Conservation (phyloP, 2,797 vertebrate species). For the Carapus acus region DNA sequence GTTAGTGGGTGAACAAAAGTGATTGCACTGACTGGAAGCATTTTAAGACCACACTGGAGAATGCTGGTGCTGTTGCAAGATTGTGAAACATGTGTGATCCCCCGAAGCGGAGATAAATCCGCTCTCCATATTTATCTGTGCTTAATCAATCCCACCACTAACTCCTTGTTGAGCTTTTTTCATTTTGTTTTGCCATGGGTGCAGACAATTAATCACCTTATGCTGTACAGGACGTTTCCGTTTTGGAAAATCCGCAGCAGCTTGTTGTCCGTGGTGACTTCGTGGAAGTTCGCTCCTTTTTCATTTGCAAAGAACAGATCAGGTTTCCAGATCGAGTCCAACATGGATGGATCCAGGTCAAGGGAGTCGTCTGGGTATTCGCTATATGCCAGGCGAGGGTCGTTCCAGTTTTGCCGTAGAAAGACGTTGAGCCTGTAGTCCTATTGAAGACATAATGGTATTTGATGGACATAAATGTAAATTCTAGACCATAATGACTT, state of each 20-base stretch:
- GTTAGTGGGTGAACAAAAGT: too few species aligned
- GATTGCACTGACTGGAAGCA: background rate
- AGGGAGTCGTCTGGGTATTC: slow-evolving; percentile 91
- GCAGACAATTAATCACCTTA: slow-evolving; percentile 71
- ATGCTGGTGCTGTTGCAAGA: too few species aligned
- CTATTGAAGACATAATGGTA: slow-evolving; percentile 58
- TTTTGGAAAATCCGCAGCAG: slow-evolving; percentile 91
- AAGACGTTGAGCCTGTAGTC: slow-evolving; percentile 93
- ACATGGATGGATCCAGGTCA: slow-evolving; percentile 91
- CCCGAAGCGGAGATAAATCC: too few species aligned
- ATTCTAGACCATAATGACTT: too few species aligned
- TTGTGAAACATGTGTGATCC: too few species aligned
- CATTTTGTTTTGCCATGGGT: too few species aligned
- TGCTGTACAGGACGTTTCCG: slow-evolving; percentile 91
- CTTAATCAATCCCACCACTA: slow-evolving; percentile 6
- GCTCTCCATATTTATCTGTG: too few species aligned
- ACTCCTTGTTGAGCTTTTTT: background rate
- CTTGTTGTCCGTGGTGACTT: slow-evolving; percentile 94
- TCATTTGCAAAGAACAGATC: slow-evolving; percentile 94
- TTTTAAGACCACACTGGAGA: too few species aligned
- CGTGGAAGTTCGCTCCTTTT: slow-evolving; percentile 92
- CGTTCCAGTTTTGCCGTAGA: slow-evolving; percentile 90
- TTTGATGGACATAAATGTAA: slow-evolving; percentile 35
- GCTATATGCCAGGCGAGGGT: slow-evolving; percentile 84
- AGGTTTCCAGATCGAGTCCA: slow-evolving; percentile 96